These are phyloP conservation scores for Pseudomugil gertrudae DNA, from an alignment of 2,797 vertebrate species.

Conservation along the genomic window DNA sequence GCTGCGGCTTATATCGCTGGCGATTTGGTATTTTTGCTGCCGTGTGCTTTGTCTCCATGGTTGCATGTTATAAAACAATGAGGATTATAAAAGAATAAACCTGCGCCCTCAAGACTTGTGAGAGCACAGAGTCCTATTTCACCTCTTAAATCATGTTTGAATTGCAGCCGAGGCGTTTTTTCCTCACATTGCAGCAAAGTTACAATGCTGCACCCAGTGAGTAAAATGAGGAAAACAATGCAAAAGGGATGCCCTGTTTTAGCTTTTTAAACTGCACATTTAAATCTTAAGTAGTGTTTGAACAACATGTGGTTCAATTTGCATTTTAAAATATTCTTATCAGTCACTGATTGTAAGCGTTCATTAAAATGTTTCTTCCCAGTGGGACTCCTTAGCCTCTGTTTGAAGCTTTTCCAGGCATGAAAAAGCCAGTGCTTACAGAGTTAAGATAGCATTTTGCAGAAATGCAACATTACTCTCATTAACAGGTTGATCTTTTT, in stretches of 20 bases:
- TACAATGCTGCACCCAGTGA: neutral
- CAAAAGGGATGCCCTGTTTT: neutral
- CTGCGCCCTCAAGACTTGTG: neutral
- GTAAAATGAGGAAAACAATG: neutral
- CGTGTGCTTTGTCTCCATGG: neutral
- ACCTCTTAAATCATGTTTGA: neutral
- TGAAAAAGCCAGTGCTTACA: neutral
- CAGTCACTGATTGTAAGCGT: constrained; percentile 17
- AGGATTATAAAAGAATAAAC: constrained; percentile 7
- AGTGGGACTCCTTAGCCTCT: constrained; percentile 1
- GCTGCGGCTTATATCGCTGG: constrained; percentile 1
- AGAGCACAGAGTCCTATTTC: neutral
- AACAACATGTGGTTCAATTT: constrained; percentile 12
- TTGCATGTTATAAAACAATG: constrained; percentile 15
- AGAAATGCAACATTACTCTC: too few relatives aligned
- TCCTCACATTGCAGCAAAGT: neutral
- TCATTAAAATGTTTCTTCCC: constrained; percentile 2
- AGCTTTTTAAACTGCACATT: neutral
- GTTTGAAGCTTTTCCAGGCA: constrained; percentile 24
- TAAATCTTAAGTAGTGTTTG: neutral
- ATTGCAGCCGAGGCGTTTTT: neutral
- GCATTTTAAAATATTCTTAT: constrained; percentile 28
- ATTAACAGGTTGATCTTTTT: too few relatives aligned
- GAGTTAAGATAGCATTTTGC: too few relatives aligned
- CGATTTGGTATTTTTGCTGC: neutral